Conservation (phyloP, 2,797 vertebrate species). For the Enteromius fasciolatus region DNA sequence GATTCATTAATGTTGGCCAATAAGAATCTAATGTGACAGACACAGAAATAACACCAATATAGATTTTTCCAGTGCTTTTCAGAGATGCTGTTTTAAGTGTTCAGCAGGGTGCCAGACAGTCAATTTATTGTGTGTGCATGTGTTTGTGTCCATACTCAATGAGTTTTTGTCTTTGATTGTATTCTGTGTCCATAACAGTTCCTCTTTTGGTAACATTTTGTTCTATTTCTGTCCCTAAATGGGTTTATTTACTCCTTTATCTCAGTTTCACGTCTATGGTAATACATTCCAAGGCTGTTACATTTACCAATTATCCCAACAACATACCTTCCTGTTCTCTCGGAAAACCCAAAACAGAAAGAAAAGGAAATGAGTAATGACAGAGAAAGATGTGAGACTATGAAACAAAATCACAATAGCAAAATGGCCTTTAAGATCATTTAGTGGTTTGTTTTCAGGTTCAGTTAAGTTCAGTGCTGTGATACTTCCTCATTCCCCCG, state of each 20-base stretch:
- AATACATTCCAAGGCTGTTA: constrained; percentile 59
- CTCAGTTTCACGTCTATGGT: constrained; percentile 63
- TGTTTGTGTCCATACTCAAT: constrained; percentile 27
- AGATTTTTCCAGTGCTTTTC: constrained; percentile 80
- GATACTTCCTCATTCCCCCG: constrained; percentile 24
- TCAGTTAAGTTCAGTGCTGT: constrained; percentile 35
- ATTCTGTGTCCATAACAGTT: constrained; percentile 9
- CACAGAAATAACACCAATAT: constrained; percentile 75
- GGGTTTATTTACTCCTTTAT: constrained; percentile 52
- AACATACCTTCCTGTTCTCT: constrained; percentile 72
- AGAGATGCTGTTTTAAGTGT: constrained; percentile 55
- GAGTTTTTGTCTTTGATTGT: constrained; percentile 36
- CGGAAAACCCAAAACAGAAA: constrained; percentile 40
- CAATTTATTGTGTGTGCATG: constrained; percentile 41
- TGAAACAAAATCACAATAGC: constrained; percentile 27
- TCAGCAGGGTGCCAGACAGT: constrained; percentile 54
- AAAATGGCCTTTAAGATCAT: constrained; percentile 17
- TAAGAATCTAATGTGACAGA: constrained; percentile 42
- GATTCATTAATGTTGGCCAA: constrained; percentile 34
- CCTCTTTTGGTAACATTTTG: neutral
- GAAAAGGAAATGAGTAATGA: constrained; percentile 37
- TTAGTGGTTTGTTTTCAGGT: constrained; percentile 1
- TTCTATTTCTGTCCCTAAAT: constrained; percentile 14
- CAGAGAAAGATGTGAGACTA: constrained; percentile 19
- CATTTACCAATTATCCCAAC: constrained; percentile 68